A percentile compares a stretch with the other conserved stretches of the same genome.
phyloP scores from a whole-genome alignment of 2,888 invertebrate species.

The Aromia moschata region DNA sequence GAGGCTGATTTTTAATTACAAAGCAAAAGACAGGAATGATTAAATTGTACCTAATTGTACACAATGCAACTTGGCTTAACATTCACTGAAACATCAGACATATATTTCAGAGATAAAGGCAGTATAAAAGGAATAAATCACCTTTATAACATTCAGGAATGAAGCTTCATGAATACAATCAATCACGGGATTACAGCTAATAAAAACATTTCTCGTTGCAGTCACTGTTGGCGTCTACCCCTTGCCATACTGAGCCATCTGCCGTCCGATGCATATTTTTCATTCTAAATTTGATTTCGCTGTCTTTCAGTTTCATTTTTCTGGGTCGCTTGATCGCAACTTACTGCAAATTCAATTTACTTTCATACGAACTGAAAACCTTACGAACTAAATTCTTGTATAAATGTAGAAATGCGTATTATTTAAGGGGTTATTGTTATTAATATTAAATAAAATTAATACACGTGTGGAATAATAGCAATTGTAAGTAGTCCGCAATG shows the following conservation, averaged over 20 bases:
- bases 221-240: constrained; percentile 57
- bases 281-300: constrained; percentile 59
- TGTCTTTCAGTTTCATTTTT: constrained; percentile 47
- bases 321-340: constrained; percentile 26
- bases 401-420: no score
- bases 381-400: no score
- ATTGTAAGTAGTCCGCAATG: no score
- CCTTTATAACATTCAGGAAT: constrained; percentile 33
- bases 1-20: no score
- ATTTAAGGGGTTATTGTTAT: no score
- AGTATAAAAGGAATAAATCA: constrained; percentile 33
- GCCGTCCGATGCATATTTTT: constrained; percentile 62
- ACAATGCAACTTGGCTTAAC: no score
- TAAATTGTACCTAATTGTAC: no score
- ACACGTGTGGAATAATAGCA: no score
- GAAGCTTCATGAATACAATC: constrained; percentile 59
- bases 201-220: constrained; percentile 64
- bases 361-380: no score
- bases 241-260: constrained; percentile 55
- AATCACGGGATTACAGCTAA: constrained; percentile 65
- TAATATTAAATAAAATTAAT: no score
- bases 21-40: no score
- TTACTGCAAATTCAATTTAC: constrained; percentile 6
- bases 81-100: background rate
- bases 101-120: constrained; percentile 6